Evolutionary conservation across 2,113 vertebrate species (phyloP).

Genomic region (Neofelis nebulosa): DNA sequence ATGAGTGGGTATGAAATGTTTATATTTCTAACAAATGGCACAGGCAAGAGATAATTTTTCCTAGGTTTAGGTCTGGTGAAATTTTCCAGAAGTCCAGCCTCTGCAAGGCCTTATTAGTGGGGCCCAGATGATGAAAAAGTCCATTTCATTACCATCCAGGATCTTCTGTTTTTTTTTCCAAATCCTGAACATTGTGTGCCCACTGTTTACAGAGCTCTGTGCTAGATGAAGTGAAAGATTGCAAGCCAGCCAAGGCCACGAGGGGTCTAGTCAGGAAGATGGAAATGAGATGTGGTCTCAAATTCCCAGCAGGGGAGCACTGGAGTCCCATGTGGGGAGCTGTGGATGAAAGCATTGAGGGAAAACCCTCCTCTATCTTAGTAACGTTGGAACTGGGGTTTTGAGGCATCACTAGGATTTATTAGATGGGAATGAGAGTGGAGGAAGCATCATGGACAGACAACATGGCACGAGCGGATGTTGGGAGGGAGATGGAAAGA

Average conservation of each 20-base stretch:
- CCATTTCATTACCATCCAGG: not conserved
- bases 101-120: not conserved
- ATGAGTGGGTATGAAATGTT: not conserved
- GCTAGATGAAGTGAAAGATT: too few species aligned
- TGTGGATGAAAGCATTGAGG: not conserved
- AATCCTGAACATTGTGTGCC: not conserved
- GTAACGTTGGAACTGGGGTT: not conserved
- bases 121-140: not conserved
- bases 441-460: not conserved
- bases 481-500: not conserved
- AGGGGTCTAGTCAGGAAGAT: not conserved
- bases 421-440: not conserved
- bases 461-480: not conserved
- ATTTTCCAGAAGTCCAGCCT: not conserved
- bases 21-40: conserved; percentile 27
- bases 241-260: not conserved
- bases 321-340: not conserved
- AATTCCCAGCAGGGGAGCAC: not conserved
- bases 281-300: not conserved
- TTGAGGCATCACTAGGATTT: not conserved
- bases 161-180: not conserved
- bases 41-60: conserved; percentile 25
- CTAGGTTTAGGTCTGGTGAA: conserved; percentile 12
- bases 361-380: not conserved
- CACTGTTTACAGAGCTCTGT: not conserved